These are phyloP conservation scores for Mohoua ochrocephala DNA, from an alignment of 2,113 vertebrate genomes.

Conservation along the genomic window DNA sequence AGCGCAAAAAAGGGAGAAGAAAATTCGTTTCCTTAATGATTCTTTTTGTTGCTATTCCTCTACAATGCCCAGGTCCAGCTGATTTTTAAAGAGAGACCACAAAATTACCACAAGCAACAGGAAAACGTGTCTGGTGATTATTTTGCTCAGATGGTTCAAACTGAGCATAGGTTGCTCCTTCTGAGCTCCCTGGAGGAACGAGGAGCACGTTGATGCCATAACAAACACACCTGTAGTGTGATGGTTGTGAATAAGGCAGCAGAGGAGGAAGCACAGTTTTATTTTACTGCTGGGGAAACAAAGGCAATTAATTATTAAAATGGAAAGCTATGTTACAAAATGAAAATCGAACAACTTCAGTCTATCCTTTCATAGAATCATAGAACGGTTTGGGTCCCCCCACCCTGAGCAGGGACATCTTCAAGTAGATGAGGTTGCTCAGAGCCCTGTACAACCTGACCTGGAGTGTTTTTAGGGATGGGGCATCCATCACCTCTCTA, in stretches of 20 bases:
- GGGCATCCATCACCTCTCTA: not conserved
- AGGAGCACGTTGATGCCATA: not conserved
- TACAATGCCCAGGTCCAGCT: not conserved
- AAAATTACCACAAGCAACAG: not conserved
- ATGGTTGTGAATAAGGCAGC: not conserved
- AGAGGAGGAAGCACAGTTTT: not conserved
- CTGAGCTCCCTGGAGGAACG: not conserved
- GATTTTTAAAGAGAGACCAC: not conserved
- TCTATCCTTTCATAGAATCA: not conserved
- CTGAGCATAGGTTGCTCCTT: not conserved
- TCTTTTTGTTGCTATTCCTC: not conserved
- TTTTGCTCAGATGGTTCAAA: not conserved
- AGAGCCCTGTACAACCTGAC: not conserved
- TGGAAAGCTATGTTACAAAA: not conserved
- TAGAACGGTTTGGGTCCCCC: not conserved
- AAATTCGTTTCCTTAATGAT: not conserved
- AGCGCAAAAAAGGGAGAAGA: not conserved
- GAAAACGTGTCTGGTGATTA: not conserved
- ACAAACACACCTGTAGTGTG: not conserved
- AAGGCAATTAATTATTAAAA: not conserved
- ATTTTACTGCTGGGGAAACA: not conserved
- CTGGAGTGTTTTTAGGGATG: not conserved
- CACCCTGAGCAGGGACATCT: no score
- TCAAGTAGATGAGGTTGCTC: not conserved
- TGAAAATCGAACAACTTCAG: not conserved